phyloP scores from a whole-genome alignment of 2,113 vertebrate species.

The Zosterops lateralis region DNA sequence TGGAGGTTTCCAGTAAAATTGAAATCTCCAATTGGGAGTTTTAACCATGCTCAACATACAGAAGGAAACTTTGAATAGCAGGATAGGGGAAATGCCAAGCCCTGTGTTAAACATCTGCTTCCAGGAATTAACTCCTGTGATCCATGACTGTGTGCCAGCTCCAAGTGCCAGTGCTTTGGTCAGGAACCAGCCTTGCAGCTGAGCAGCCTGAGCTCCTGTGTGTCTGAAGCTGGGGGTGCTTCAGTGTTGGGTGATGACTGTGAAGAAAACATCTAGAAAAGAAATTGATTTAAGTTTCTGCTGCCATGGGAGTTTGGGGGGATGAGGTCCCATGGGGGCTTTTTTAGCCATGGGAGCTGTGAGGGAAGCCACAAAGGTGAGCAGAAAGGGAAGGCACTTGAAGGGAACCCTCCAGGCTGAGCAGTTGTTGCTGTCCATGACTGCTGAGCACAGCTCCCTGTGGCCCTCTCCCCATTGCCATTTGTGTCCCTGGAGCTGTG shows the following conservation, averaged over 20 bases:
- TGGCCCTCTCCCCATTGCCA: background rate
- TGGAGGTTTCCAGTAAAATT: background rate
- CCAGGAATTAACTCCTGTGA: background rate
- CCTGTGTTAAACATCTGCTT: background rate
- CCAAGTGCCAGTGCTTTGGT: accelerated
- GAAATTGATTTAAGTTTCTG: background rate
- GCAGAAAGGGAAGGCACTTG: background rate
- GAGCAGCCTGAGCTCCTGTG: background rate
- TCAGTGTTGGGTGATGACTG: background rate
- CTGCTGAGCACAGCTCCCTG: background rate
- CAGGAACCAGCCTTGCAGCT: background rate
- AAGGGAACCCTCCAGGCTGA: background rate
- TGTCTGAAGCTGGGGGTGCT: background rate
- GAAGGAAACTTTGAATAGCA: background rate
- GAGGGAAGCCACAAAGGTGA: background rate
- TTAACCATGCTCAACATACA: background rate
- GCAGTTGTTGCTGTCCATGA: background rate
- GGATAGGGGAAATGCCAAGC: background rate
- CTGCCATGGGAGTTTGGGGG: background rate
- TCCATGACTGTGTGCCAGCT: background rate
- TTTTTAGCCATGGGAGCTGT: background rate
- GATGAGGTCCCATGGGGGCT: too few relatives aligned
- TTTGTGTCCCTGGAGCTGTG: background rate
- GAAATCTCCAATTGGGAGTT: background rate
- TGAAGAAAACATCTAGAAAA: background rate